Evolutionary conservation across 2,113 vertebrate genomes (phyloP), one percentile per base, ranked within the genome.

Genomic region (Lepus timidus): DNA sequence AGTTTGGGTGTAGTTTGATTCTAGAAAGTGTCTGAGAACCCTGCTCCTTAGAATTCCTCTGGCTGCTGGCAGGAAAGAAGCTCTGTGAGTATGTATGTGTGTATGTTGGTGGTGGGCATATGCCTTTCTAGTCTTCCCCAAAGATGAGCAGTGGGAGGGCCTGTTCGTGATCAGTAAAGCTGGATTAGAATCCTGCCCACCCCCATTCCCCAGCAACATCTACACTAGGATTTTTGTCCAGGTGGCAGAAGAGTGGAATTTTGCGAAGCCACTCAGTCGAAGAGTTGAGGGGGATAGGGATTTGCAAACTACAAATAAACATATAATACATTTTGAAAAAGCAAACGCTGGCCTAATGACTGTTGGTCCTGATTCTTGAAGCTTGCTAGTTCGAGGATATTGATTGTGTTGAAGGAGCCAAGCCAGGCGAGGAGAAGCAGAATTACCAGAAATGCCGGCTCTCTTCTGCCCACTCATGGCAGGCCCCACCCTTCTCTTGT

Each of bases 361-460:
- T 23, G 10, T n/a, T 68, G 31, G 68, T 86, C n/a, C 29, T 90
- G 31, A 14, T 95, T 27, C 29, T 80, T 93, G 58, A 89, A 85
- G 29, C n/a, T 95, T 92, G n/a, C 23, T 95, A 71, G 52, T 25
- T 95, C 96, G n/a, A 95, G 87, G 19, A 44, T 79, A 96, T 44
- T 90, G 82, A 92, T 88, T 68, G 80, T 81, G 16, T 82, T 93
- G 73, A 90, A 95, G 44, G 86, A 90, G 20, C 19, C n/a, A 93
- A 84, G 27, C 51, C 29, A 74, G 70, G 14, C 58, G 44, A 93
- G 19, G n/a, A 94, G 49, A 96, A 95, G 81, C 33, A 90, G 64
- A 92, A 88, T 85, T 95, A 90, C 86, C 79, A 70, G 93, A 94
- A 90, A 91, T 81, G 49, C 73, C 33, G 31, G 52, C 61, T 90